Evolutionary conservation across 2,797 vertebrate species (phyloP).

Genomic region (Myiotriccus ornatus): DNA sequence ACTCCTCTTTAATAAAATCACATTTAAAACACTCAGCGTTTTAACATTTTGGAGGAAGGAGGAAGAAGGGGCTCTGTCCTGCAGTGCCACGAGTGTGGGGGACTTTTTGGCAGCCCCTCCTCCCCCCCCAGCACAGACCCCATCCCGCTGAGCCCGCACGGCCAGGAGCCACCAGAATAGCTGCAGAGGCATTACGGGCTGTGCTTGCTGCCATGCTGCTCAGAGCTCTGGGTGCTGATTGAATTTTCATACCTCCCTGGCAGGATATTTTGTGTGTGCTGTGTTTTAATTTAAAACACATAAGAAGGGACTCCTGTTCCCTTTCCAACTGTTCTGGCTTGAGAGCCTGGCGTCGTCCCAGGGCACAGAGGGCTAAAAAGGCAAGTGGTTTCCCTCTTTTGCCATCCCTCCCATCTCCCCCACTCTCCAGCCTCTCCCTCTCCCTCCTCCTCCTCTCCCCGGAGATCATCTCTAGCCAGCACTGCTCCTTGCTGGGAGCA

Average conservation of each 20-base stretch:
- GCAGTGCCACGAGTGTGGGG: accelerated
- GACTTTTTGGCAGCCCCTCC: not conserved
- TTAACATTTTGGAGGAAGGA: accelerated
- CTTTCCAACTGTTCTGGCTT: not conserved
- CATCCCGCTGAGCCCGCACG: not conserved
- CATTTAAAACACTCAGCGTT: accelerated
- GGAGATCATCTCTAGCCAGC: not conserved
- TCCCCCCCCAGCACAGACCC: not conserved
- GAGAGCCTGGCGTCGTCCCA: not conserved
- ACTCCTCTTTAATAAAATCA: accelerated
- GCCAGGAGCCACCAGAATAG: slow-evolving; percentile 41
- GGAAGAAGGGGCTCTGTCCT: not conserved
- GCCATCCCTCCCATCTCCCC: not conserved
- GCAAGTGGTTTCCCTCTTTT: not conserved
- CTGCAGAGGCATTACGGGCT: slow-evolving; percentile 18
- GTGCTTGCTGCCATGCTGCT: not conserved
- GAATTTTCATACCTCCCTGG: slow-evolving; percentile 66
- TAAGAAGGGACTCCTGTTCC: not conserved
- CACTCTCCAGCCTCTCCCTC: not conserved
- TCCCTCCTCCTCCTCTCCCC: not conserved
- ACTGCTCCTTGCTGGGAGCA: not conserved
- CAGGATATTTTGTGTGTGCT: not conserved
- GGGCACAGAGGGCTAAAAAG: not conserved
- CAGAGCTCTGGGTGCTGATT: slow-evolving; percentile 55
- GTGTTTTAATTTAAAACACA: slow-evolving; percentile 2